Base-by-base conservation (phyloP, 2,888 invertebrate species). In the Yponomeuta cagnagella region DNA sequence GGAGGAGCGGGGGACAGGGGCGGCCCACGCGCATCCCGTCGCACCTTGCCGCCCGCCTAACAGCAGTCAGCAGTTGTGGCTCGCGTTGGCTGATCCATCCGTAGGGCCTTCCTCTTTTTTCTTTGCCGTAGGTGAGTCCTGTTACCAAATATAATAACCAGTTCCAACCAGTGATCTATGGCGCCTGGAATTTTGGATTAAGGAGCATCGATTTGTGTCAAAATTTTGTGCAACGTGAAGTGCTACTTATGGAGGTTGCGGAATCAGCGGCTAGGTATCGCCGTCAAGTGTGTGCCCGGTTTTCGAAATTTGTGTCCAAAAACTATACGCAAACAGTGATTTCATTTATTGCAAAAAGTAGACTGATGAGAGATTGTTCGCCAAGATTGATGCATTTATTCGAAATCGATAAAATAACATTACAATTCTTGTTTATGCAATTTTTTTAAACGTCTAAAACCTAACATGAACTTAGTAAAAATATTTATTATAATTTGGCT, bases 81-180 rank as follows among this genome's bases (percentile, higher is more conserved):
- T 91, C 90, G 91, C 89, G 92, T 90, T 90, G 92, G 93, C 93
- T 95, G 94, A 95, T 95, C 95, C 92, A 92, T 91, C 92, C 80
- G 79, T 90, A 90, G 92, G 90, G 91, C 92, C 90, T 89, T 86
- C 90, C 82, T 84, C 88, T 89, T 89, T 58, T 90, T 88, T 86
- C 85, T 85, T 73, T 89, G 77, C 82, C 83, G 83, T 91, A 89
- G 92, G 92, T 92, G 90, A 92, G 91, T 91, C 78, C 86, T 83
- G 84, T 70, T 58, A 70, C 63, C n/a, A 23, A 70, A n/a, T 48
- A 23, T 15, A 23, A 15, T 69, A 23, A 43, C 15, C 33, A 33
- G 33, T 33, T 33, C 33, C 10, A 6, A 12, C 52, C 52, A 58
- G 52, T 58, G 52, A 58, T 58, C 12, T 58, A 68, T 33, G n/a